phyloP scores from a whole-genome alignment of 30 jellyfish, hydroid and myxozoan species.

The Pelagia noctiluca region DNA sequence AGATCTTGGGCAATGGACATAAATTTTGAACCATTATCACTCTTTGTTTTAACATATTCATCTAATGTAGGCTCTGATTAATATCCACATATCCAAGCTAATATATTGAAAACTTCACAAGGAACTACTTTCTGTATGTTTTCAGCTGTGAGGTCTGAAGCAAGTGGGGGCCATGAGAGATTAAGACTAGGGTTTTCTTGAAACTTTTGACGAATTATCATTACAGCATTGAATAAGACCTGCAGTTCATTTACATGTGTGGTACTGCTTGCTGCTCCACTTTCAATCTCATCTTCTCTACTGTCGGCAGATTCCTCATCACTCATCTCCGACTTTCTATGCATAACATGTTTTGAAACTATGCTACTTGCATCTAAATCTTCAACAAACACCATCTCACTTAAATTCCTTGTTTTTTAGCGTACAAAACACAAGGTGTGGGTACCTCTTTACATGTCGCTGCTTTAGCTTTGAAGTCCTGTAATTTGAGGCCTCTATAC shows the following conservation, averaged over 20 bases:
- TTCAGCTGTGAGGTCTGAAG: slow-evolving; percentile 5
- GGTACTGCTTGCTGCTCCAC: slow-evolving; percentile 8
- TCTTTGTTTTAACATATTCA: background rate
- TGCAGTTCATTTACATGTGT: background rate
- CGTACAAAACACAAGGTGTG: no score
- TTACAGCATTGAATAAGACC: slow-evolving; percentile 11
- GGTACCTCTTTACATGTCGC: no score
- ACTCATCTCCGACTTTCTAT: slow-evolving; percentile 28
- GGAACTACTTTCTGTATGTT: slow-evolving; percentile 29
- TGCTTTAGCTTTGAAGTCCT: no score
- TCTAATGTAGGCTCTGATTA: slow-evolving; percentile 42
- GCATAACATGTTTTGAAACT: no score
- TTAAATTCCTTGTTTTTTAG: no score
- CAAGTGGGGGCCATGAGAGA: slow-evolving; percentile 56
- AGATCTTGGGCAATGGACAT: slow-evolving; percentile 66
- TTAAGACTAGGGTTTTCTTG: background rate
- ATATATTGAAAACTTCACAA: slow-evolving; percentile 9
- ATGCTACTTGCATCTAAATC: no score
- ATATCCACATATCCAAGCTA: slow-evolving; percentile 24
- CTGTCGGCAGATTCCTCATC: background rate
- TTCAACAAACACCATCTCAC: no score
- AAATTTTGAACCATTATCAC: background rate
- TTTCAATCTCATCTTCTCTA: background rate
- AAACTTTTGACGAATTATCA: slow-evolving; percentile 9
- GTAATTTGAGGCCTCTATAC: no score